Base-by-base conservation (phyloP, 2,113 vertebrate genomes). In the Clarias gariepinus region DNA sequence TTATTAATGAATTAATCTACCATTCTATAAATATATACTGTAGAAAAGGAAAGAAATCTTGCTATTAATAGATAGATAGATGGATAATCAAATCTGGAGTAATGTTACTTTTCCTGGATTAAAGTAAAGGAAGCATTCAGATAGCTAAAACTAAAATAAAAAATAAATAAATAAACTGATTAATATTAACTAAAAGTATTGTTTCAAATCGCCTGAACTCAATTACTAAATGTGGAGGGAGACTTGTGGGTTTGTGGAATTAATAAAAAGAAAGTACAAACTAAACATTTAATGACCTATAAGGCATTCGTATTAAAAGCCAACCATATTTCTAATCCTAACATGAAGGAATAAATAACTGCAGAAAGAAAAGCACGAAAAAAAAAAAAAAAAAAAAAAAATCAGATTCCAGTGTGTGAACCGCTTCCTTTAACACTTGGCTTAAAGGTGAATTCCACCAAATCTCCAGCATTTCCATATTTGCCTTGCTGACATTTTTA, bases 51-150 rank as follows among this genome's bases (percentile, higher is more conserved):
- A 9, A 28, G 30, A 30, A 30, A 1, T 53, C 12, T 10, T 55
- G 3, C 3, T 16, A 28, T 2, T 13, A 36, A 19, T 13, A 3
- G 18, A 33, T 80, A 5, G 0, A 6, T 36, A 36, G 5, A 16
- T 13, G n/a, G n/a, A 21, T 33, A 33, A 9, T 57, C 12, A 80
- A 33, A 33, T 33, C 78, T 60, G 23, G 30, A 60, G 60, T 79
- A 21, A 30, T 7, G 3, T 18, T 79, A 11, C 10, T 30, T 16
- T 57, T 18, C n/a, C 53, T 58, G 36, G 12, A 85, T 78, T 78
- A 85, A 85, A 85, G 52, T 57, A 85, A 85, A 85, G 84, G 84
- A 85, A 85, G 76, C 84, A 78, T 61, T 30, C 28, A 30, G 53
- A 58, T 57, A 10, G 30, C n/a, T 55, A 28, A 28, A 66, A 64